These are phyloP conservation scores for Pelobates fuscus DNA, from an alignment of 2,113 vertebrate species.

Conservation along the genomic window DNA sequence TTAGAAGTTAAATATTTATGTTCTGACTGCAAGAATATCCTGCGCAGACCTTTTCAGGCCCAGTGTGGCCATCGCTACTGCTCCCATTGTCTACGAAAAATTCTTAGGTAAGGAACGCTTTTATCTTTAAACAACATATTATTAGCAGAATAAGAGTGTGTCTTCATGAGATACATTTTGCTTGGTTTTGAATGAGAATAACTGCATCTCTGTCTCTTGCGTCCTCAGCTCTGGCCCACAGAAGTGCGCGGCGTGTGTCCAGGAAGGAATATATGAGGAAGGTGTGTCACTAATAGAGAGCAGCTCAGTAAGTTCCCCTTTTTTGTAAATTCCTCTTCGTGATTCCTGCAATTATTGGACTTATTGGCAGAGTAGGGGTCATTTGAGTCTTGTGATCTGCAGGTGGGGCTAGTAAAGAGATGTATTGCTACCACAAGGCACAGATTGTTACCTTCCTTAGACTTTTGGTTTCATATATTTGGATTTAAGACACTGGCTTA, in stretches of 20 bases:
- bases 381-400: no score
- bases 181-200: no score
- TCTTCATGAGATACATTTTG: not conserved
- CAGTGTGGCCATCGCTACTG: constrained; percentile 94
- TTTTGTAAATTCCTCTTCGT: no score
- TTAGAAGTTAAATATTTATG: constrained; percentile 92
- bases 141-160: no score
- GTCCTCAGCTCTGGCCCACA: constrained; percentile 80
- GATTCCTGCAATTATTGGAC: no score
- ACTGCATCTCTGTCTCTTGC: not conserved
- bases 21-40: constrained; percentile 81
- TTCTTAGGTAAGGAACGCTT: constrained; percentile 78
- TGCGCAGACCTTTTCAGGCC: constrained; percentile 87
- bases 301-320: constrained; percentile 78
- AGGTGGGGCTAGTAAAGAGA: no score
- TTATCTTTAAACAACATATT: no score
- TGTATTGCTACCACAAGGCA: no score
- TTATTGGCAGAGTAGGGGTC: no score
- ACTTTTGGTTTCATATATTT: no score
- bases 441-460: no score
- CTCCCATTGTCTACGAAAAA: constrained; percentile 78
- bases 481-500: no score
- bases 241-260: constrained; percentile 85
- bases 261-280: constrained; percentile 88
- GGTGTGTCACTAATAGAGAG: constrained; percentile 83